phyloP scores from a whole-genome alignment of 2,113 vertebrate species.

The Gymnorhina tibicen region DNA sequence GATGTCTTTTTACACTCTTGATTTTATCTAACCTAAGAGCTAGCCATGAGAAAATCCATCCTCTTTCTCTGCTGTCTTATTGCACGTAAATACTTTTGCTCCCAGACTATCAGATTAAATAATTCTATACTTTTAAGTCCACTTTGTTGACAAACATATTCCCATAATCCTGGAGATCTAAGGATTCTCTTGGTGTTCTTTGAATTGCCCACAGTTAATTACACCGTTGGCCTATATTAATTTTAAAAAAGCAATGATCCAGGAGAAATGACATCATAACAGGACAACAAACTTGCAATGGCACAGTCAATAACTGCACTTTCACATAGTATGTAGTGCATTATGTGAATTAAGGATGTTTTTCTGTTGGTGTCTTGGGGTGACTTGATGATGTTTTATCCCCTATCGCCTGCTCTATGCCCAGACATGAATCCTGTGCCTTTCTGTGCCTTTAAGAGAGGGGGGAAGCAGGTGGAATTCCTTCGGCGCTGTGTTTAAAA shows the following conservation, averaged over 20 bases:
- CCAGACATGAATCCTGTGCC: no score
- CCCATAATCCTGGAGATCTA: background rate
- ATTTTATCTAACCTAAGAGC: background rate
- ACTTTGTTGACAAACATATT: background rate
- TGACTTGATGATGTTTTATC: no score
- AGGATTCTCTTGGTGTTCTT: background rate
- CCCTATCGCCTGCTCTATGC: no score
- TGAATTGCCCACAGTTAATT: background rate
- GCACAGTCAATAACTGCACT: background rate
- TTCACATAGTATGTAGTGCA: background rate
- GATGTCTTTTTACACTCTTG: background rate
- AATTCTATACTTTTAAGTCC: background rate
- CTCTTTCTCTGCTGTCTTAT: background rate
- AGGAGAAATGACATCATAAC: background rate
- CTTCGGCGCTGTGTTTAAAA: no score
- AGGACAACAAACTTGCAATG: background rate
- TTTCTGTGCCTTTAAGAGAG: no score
- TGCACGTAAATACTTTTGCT: background rate
- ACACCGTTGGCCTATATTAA: background rate
- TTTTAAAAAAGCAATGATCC: background rate
- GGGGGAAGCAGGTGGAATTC: no score
- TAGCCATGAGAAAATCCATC: background rate
- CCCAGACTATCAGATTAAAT: background rate
- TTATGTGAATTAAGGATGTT: background rate
- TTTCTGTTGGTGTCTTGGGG: background rate